Evolutionary conservation across 2,888 invertebrate species (phyloP).

Genomic region (Lithosia quadra): DNA sequence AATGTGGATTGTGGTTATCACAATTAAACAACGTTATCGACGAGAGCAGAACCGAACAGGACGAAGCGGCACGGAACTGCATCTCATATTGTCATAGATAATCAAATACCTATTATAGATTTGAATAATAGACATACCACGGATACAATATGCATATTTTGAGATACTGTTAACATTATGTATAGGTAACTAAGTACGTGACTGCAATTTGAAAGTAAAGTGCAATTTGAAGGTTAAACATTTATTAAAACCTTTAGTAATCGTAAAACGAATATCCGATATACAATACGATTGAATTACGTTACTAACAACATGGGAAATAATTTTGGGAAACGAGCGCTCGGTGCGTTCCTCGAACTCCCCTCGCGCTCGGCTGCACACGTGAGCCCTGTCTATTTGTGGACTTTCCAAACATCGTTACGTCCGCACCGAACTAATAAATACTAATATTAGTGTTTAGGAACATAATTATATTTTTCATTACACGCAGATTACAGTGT

Average conservation of each 20-base stretch:
- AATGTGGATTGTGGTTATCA: too few species aligned
- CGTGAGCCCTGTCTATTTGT: conserved; percentile 11
- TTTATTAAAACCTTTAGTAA: not conserved
- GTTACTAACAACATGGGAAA: too few species aligned
- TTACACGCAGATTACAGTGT: conserved; percentile 26
- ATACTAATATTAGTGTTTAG: conserved; percentile 23
- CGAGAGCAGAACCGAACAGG: too few species aligned
- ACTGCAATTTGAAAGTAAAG: not conserved
- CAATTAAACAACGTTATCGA: too few species aligned
- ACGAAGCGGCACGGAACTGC: too few species aligned
- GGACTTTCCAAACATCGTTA: conserved; percentile 21
- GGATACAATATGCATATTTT: too few species aligned
- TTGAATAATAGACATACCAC: too few species aligned
- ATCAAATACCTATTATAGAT: too few species aligned
- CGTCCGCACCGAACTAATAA: conserved; percentile 18
- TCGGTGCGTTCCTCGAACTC: not conserved
- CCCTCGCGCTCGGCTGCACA: conserved; percentile 1
- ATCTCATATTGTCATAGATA: too few species aligned
- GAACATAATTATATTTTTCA: conserved; percentile 29
- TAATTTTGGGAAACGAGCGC: too few species aligned
- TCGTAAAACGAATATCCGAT: not conserved
- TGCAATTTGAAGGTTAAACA: not conserved
- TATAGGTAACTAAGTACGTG: not conserved
- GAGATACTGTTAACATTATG: too few species aligned
- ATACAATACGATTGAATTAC: not conserved